Conservation (phyloP, 1,140 invertebrate species). For the Rhagoletis pomonella region DNA sequence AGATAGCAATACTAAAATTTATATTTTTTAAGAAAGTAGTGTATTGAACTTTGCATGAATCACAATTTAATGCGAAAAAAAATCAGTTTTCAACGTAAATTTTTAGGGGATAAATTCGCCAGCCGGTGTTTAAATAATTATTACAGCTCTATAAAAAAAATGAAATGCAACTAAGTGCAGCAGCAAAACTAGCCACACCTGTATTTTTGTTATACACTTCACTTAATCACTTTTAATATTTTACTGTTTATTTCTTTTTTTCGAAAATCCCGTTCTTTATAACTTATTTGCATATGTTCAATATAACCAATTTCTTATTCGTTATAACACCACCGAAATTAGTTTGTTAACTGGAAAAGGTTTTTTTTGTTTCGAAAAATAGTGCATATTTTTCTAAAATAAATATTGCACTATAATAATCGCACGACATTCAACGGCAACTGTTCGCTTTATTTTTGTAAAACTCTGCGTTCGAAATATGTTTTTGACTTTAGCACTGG, state of each 20-base stretch:
- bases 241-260: background rate
- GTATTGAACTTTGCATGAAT: no score
- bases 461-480: background rate
- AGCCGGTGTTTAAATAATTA: no score
- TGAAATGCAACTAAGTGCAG: no score
- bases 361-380: background rate
- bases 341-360: background rate
- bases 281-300: background rate
- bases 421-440: background rate
- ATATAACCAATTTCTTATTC: background rate
- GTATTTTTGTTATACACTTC: no score
- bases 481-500: conserved; percentile 14
- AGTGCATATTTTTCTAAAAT: background rate
- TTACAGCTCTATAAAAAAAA: no score
- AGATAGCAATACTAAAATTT: no score
- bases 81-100: no score
- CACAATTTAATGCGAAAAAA: no score
- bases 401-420: background rate
- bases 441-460: background rate
- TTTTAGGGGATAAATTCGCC: no score
- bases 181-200: no score
- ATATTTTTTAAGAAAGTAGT: no score
- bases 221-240: background rate
- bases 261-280: background rate
- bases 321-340: background rate